phyloP scores from a whole-genome alignment of 2,113 vertebrate species.

The Sander vitreus region DNA sequence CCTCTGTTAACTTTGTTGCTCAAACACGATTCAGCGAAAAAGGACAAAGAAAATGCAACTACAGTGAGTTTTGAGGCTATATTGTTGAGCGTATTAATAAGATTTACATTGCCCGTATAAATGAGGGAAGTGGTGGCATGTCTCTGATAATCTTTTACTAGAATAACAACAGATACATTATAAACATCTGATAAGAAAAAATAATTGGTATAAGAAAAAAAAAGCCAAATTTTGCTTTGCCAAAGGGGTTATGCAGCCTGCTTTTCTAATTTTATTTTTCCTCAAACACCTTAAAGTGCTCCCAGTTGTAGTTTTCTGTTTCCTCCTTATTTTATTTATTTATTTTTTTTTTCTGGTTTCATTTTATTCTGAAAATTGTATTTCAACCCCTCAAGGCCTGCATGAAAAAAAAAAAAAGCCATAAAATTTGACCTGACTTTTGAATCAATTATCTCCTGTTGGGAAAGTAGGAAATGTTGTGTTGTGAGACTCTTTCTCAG shows the following conservation, averaged over 20 bases:
- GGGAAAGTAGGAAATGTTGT: constrained; percentile 91
- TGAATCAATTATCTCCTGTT: constrained; percentile 91
- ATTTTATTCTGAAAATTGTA: constrained; percentile 56
- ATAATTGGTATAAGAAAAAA: not conserved
- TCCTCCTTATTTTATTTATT: constrained; percentile 9
- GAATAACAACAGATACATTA: not conserved
- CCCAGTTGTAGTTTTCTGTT: constrained; percentile 52
- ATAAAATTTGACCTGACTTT: constrained; percentile 82
- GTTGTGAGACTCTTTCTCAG: constrained; percentile 94
- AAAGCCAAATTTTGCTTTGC: not conserved
- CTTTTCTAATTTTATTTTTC: constrained; percentile 51
- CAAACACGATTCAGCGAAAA: not conserved
- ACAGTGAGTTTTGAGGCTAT: not conserved
- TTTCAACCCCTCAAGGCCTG: constrained; percentile 52
- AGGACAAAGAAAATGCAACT: not conserved
- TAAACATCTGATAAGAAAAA: not conserved
- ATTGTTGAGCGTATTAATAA: not conserved
- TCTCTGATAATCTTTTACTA: not conserved
- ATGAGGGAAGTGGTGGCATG: constrained; percentile 56
- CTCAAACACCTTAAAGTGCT: constrained; percentile 48
- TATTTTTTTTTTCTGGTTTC: constrained; percentile 50
- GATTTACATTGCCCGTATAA: constrained; percentile 1
- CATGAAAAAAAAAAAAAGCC: constrained; percentile 69
- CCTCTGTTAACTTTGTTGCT: constrained; percentile 22
- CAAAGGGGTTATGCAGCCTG: constrained; percentile 69